phyloP scores from a whole-genome alignment of 1,140 invertebrate species.

The Panulirus ornatus region DNA sequence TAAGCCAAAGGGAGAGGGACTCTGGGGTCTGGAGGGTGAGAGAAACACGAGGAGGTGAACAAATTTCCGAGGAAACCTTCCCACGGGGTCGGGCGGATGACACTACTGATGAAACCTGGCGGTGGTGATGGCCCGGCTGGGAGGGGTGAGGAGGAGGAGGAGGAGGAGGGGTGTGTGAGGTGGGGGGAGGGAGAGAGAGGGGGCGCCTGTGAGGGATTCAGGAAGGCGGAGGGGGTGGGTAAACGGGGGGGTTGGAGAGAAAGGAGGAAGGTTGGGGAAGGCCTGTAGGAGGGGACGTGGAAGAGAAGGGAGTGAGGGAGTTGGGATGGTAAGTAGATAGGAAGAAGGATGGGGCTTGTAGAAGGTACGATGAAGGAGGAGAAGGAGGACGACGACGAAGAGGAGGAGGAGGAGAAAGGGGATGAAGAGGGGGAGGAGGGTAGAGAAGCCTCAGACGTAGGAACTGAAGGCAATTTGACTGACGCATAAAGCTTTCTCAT shows the following conservation, averaged over 20 bases:
- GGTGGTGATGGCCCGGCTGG: no score
- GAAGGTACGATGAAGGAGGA: not conserved
- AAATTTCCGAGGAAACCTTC: conserved; percentile 1
- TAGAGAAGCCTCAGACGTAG: no score
- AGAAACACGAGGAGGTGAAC: conserved; percentile 13
- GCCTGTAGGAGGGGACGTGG: no score
- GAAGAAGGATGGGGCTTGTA: not conserved
- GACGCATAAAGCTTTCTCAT: no score
- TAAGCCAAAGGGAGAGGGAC: not conserved
- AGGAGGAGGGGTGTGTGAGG: no score
- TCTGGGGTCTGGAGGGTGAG: not conserved
- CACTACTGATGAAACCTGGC: conserved; percentile 1
- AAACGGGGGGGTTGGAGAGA: not conserved
- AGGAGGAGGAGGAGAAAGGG: not conserved
- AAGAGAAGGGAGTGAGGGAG: no score
- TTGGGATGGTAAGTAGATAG: not conserved
- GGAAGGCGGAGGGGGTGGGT: not conserved
- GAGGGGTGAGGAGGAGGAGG: no score
- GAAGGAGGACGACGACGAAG: not conserved
- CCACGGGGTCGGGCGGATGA: not conserved
- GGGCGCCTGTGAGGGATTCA: no score
- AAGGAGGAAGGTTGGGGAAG: no score
- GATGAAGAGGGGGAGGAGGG: not conserved
- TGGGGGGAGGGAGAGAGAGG: no score
- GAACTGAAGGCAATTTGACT: no score